These are phyloP conservation scores for Drosophila tropicalis DNA, from an alignment of 1,140 invertebrate species.

Conservation along the genomic window DNA sequence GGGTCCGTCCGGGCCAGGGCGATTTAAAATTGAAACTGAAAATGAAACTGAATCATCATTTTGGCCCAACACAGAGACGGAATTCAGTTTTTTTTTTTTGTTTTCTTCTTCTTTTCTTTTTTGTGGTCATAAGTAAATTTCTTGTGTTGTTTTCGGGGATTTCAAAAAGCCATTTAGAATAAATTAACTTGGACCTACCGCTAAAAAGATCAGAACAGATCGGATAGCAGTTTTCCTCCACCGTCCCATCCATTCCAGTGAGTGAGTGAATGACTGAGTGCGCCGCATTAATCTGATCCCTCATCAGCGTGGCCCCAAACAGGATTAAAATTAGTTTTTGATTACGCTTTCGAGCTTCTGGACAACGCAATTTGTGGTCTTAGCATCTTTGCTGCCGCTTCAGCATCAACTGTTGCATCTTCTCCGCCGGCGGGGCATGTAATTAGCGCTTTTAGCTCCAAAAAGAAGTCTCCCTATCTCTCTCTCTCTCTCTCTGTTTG, in stretches of 20 bases:
- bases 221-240: conserved; percentile 23
- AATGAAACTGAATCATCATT: conserved; percentile 68
- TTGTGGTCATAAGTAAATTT: conserved; percentile 74
- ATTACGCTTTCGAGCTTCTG: conserved; percentile 83
- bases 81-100: not conserved
- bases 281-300: conserved; percentile 67
- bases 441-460: conserved; percentile 82
- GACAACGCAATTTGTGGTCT: conserved; percentile 82
- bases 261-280: conserved; percentile 46
- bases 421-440: conserved; percentile 39
- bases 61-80: conserved; percentile 21
- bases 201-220: conserved; percentile 65
- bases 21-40: conserved; percentile 50
- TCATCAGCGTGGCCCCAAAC: conserved; percentile 72
- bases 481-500: conserved; percentile 48
- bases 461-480: conserved; percentile 11
- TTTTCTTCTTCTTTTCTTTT: conserved; percentile 13
- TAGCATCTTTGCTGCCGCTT: conserved; percentile 3
- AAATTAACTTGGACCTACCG: conserved; percentile 78
- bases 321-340: conserved; percentile 83
- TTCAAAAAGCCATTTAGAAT: conserved; percentile 82
- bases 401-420: not conserved
- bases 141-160: conserved; percentile 66
- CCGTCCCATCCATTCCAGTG: conserved; percentile 2
- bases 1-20: conserved; percentile 8